Percentiles rank a stretch among this genome's conserved stretches.
Evolutionary conservation across 2,888 invertebrate species (phyloP).

Genomic region (Nomada flava): DNA sequence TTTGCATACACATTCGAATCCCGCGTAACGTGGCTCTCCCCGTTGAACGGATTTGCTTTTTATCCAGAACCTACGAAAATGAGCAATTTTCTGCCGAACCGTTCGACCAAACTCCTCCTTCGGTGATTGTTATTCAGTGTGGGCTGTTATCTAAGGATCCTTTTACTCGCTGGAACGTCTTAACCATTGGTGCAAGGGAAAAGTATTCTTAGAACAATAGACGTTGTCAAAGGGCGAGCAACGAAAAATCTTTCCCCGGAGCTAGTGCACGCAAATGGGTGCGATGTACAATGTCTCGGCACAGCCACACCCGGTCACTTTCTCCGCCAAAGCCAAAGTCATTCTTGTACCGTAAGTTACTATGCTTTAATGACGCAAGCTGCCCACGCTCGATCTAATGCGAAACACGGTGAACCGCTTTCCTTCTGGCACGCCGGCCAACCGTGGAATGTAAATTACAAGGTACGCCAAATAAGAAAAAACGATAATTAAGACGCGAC

Average conservation of each 20-base stretch:
- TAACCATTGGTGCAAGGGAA: slow-evolving; percentile 2
- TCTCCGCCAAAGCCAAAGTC: slow-evolving; percentile 75
- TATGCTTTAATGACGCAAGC: slow-evolving; percentile 73
- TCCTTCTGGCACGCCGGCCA: slow-evolving; percentile 41
- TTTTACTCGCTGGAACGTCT: slow-evolving; percentile 16
- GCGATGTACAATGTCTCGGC: slow-evolving; percentile 61
- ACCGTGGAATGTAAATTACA: slow-evolving; percentile 61
- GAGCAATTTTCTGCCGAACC: neutral
- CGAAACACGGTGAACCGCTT: slow-evolving; percentile 57
- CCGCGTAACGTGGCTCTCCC: too few species aligned
- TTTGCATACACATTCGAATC: too few species aligned
- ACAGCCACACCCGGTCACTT: slow-evolving; percentile 74
- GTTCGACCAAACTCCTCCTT: neutral
- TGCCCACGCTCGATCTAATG: slow-evolving; percentile 71
- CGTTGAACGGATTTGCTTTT: too few species aligned
- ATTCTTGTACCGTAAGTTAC: slow-evolving; percentile 71
- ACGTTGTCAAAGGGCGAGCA: slow-evolving; percentile 32
- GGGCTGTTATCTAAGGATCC: neutral
- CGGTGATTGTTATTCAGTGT: neutral
- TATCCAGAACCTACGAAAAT: neutral
- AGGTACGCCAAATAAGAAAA: slow-evolving; percentile 31
- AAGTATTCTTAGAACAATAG: slow-evolving; percentile 45
- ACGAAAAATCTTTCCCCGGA: slow-evolving; percentile 38
- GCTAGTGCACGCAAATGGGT: slow-evolving; percentile 29
- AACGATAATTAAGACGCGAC: slow-evolving; percentile 55